A percentile compares a stretch with the other conserved stretches of the same genome.
phyloP scores from a whole-genome alignment of 2,797 vertebrate genomes.

The Pipistrellus nathusii region DNA sequence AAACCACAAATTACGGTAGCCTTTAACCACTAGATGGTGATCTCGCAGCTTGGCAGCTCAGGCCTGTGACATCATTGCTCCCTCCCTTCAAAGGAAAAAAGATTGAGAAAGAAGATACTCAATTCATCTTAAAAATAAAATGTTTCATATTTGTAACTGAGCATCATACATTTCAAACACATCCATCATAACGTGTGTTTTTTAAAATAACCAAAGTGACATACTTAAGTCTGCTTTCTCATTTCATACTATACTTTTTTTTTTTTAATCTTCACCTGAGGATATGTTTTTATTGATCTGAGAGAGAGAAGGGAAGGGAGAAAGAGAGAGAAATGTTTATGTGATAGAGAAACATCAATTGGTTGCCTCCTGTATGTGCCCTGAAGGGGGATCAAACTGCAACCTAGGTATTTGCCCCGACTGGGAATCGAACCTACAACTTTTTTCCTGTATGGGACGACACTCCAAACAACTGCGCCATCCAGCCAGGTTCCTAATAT shows the following conservation, averaged over 20 bases:
- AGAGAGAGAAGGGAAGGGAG: background rate
- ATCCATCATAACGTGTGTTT: background rate
- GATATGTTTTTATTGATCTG: background rate
- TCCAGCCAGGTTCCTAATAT: background rate
- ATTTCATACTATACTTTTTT: background rate
- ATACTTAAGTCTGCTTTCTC: background rate
- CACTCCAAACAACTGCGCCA: background rate
- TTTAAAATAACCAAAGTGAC: background rate
- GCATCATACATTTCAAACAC: background rate
- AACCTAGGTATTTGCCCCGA: background rate
- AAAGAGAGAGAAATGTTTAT: background rate
- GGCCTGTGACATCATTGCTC: background rate
- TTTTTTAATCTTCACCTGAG: background rate
- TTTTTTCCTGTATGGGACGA: fast-evolving
- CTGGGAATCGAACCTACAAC: background rate
- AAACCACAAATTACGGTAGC: background rate
- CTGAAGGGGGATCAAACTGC: background rate
- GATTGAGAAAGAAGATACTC: background rate
- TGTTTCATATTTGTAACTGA: background rate
- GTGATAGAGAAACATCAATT: background rate
- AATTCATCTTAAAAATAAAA: background rate
- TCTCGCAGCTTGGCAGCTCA: conserved; percentile 25
- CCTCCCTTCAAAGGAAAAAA: background rate
- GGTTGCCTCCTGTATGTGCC: background rate
- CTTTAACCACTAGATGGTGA: conserved; percentile 71